Base-by-base conservation (phyloP, 1,140 invertebrate species). In the Diachasma alloeum region DNA sequence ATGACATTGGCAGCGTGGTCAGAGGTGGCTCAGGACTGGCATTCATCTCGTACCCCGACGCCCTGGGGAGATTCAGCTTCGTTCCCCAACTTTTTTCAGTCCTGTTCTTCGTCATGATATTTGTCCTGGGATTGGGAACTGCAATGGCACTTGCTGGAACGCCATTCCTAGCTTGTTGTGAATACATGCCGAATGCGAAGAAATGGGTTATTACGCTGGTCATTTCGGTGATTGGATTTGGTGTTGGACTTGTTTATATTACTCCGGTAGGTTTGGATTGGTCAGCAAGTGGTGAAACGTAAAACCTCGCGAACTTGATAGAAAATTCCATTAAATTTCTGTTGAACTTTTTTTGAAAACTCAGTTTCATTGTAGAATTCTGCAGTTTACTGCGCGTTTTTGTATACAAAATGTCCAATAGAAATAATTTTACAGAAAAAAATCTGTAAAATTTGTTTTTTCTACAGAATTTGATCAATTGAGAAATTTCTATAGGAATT, bases 91-190 rank as follows among this genome's bases (percentile, higher is more conserved):
- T 91, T 87, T 56, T 87, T 85, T 9, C 87, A 85, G 4, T 85
- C 81, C 31, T 91, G 46, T 37, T 72, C 31, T 63, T 82, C 72
- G 0, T 97, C 17, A 96, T 96, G 95, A 89, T 96, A 78, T 94
- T 95, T 67, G 92, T 95, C 0, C 85, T 97, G 39, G 95, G 94
- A 5, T 89, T 94, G 17, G 95, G 95, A 0, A 94, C 94, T 72
- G 92, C 90, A 0, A 85, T 90, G 36, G 88, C 90, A 0, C 84
- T 91, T 22, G 85, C 83, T 26, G 86, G 87, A 53, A 82, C 85
- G 13, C 66, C 91, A 6, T 83, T 91, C 66, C 88, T 89, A 13
- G 81, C 91, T 8, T 80, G 92, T 11, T 85, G 86, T 75, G 92
- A 93, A 68, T 83, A 87, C 75, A 90, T 89, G 44, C 90, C 91